Percentiles rank a stretch among this genome's conserved stretches.
These are phyloP conservation scores for Kradibia gibbosae DNA, from an alignment of 1,140 invertebrate genomes.

Conservation along the genomic window DNA sequence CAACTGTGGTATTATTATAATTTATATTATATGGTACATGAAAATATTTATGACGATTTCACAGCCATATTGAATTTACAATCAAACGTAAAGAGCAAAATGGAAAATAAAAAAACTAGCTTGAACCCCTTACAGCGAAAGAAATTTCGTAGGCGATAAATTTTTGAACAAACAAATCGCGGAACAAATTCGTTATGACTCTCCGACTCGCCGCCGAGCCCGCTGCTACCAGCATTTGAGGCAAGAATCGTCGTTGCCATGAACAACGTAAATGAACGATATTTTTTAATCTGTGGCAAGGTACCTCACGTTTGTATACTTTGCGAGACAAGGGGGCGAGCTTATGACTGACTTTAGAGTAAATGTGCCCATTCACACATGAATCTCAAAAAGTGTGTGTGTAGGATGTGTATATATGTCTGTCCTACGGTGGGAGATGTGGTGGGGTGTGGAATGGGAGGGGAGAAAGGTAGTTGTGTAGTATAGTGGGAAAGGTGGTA, in stretches of 20 bases:
- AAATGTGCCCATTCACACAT: no score
- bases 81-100: neutral
- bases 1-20: neutral
- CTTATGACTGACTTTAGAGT: constrained; percentile 34
- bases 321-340: neutral
- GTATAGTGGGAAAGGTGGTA: no score
- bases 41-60: neutral
- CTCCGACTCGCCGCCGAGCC: neutral
- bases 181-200: constrained; percentile 34
- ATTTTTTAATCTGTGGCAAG: constrained; percentile 38
- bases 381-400: no score
- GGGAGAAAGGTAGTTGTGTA: no score
- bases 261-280: constrained; percentile 39
- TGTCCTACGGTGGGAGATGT: no score
- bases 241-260: neutral
- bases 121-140: neutral
- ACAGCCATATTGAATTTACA: neutral
- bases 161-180: constrained; percentile 42
- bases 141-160: constrained; percentile 24
- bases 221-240: neutral
- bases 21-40: no score
- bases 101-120: neutral
- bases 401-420: no score
- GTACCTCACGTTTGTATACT: neutral
- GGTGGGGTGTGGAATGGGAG: no score